Base-by-base conservation (phyloP, 2,888 invertebrate genomes). In the Sclerodermus sp. region DNA sequence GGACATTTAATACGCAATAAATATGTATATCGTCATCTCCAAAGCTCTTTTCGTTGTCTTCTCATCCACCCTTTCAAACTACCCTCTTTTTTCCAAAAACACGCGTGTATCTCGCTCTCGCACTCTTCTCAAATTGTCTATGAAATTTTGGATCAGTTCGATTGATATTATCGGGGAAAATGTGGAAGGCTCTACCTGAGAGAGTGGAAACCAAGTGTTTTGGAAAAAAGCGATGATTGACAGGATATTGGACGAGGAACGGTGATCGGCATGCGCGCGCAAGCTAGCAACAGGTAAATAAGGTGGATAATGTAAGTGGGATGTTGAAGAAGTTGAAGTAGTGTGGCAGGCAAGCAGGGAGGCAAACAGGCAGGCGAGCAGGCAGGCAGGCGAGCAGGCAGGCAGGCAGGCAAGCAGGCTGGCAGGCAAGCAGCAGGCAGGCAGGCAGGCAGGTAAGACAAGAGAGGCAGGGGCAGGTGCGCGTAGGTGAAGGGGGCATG, bases 1-100 rank as follows among this genome's bases (percentile, higher is more conserved):
- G 66, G 58, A 70, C 67, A 68, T 71, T 70, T 70, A 68, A 65
- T 71, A 71, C 64, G 66, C 68, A 70, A 69, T 71, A 70, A 61
- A 53, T 66, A 64, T 68, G 63, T 68, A 68, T 64, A 62, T 64
- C 63, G 60, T 66, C 63, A 68, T 62, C 53, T 49, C 45, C 54
- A 46, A 46, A 43, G 8, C 23, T 23, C 8, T 23, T 23, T 23
- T 23, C 3, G 4, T 23, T 8, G 23, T 8, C 23, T 5, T 23
- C 23, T 23, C n/a, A n/a, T 23, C 23, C 23, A 23, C 8, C 23
- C 23, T 23, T 23, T 8, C n/a, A n/a, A n/a, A 8, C 23, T 23
- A 23, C 4, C 23, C 23, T 23, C 23, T 23, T 23, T 8, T 23
- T 23, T 8, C n/a, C n/a, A n/a, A n/a, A n/a, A n/a, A n/a, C n/a